phyloP scores from a whole-genome alignment of 2,797 vertebrate species.

The Urosaurus nigricauda region DNA sequence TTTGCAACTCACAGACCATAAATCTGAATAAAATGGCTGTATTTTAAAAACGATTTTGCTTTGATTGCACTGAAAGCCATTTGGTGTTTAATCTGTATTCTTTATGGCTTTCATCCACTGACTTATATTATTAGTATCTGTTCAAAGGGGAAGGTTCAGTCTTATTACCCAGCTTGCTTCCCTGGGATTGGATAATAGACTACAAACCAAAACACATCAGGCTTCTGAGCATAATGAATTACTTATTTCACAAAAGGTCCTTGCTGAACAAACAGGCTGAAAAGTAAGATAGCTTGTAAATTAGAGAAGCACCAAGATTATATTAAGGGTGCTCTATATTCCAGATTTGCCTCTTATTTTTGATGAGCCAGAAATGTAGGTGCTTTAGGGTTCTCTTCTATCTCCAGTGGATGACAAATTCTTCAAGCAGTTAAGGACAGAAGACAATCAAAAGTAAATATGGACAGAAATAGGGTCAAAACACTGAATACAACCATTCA shows the following conservation, averaged over 20 bases:
- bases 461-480: too few species aligned
- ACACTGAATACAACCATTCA: too few species aligned
- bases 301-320: conserved; percentile 32
- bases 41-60: conserved; percentile 49
- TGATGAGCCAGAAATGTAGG: conserved; percentile 19
- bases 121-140: conserved; percentile 53
- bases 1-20: conserved; percentile 30
- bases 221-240: conserved; percentile 38
- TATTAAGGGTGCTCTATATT: conserved; percentile 30
- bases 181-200: background rate
- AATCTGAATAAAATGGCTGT: conserved; percentile 50
- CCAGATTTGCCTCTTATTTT: background rate
- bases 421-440: too few species aligned
- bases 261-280: conserved; percentile 19
- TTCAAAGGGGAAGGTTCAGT: conserved; percentile 39
- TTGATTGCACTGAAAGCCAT: conserved; percentile 4
- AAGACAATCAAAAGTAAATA: too few species aligned
- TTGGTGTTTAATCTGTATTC: conserved; percentile 55
- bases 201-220: conserved; percentile 39
- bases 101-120: conserved; percentile 57
- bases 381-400: conserved; percentile 24
- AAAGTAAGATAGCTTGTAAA: background rate
- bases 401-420: background rate
- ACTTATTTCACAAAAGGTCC: conserved; percentile 16
- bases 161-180: background rate